These are phyloP conservation scores for Equus przewalskii DNA, from an alignment of 2,113 vertebrate genomes.

Conservation along the genomic window DNA sequence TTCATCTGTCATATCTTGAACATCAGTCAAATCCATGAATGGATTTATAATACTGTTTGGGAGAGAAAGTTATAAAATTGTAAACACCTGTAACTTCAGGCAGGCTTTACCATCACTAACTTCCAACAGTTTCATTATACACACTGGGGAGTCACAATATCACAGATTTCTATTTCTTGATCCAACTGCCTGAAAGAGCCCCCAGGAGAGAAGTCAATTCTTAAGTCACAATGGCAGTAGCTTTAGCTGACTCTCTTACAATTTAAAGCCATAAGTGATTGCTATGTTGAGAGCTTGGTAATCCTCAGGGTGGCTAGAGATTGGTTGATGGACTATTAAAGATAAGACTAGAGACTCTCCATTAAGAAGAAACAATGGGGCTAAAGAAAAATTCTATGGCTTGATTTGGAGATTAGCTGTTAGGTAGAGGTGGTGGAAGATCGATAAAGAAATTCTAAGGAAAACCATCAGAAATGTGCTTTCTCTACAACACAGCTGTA, in stretches of 20 bases:
- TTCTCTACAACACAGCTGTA: not conserved
- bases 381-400: not conserved
- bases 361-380: not conserved
- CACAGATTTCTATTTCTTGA: slow-evolving; percentile 50
- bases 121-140: not conserved
- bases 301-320: not conserved
- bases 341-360: not conserved
- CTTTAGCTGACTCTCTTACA: not conserved
- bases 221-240: not conserved
- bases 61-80: not conserved
- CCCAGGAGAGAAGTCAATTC: not conserved
- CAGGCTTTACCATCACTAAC: not conserved
- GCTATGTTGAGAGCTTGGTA: not conserved
- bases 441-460: not conserved
- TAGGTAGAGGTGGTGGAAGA: not conserved
- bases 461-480: not conserved
- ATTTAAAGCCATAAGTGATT: not conserved
- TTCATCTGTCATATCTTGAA: not conserved
- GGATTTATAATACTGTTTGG: slow-evolving; percentile 35
- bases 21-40: not conserved
- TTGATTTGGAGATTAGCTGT: not conserved
- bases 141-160: not conserved
- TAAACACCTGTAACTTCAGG: slow-evolving; percentile 26
- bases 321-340: not conserved
- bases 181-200: not conserved